phyloP scores from a whole-genome alignment of 2,113 vertebrate genomes.

The Australoheros scitulus region DNA sequence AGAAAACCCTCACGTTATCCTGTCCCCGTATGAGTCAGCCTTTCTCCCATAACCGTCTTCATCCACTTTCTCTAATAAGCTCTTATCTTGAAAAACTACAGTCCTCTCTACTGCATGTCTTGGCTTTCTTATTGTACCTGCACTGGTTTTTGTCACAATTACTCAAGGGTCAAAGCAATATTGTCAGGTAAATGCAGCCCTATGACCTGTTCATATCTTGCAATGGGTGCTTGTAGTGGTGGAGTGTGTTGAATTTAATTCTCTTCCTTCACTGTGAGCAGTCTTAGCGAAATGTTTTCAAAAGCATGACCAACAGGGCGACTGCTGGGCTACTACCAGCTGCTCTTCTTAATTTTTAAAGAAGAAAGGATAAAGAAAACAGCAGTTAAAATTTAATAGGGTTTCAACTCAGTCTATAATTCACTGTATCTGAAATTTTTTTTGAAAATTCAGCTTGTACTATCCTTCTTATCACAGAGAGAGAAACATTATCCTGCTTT shows the following conservation, averaged over 20 bases:
- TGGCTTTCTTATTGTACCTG: neutral
- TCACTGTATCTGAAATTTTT: neutral
- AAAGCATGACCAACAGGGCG: neutral
- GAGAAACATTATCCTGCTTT: neutral
- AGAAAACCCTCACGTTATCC: conserved; percentile 15
- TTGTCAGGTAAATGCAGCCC: neutral
- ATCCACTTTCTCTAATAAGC: conserved; percentile 1
- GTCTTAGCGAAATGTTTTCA: neutral
- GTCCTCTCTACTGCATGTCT: neutral
- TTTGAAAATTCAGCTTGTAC: neutral
- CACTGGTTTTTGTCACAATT: neutral
- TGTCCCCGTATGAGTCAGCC: conserved; percentile 3
- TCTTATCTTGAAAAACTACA: neutral
- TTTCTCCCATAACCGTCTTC: neutral
- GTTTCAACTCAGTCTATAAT: neutral
- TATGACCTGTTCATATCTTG: neutral
- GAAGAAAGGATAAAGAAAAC: neutral
- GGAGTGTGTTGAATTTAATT: neutral
- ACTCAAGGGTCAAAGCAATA: conserved; percentile 19
- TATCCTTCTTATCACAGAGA: neutral
- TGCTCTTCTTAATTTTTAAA: neutral
- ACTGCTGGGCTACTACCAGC: no score
- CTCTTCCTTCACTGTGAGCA: neutral
- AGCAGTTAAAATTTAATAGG: neutral
- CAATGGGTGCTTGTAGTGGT: neutral